phyloP scores from a whole-genome alignment of 1,140 invertebrate genomes.

The Trissolcus basalis region DNA sequence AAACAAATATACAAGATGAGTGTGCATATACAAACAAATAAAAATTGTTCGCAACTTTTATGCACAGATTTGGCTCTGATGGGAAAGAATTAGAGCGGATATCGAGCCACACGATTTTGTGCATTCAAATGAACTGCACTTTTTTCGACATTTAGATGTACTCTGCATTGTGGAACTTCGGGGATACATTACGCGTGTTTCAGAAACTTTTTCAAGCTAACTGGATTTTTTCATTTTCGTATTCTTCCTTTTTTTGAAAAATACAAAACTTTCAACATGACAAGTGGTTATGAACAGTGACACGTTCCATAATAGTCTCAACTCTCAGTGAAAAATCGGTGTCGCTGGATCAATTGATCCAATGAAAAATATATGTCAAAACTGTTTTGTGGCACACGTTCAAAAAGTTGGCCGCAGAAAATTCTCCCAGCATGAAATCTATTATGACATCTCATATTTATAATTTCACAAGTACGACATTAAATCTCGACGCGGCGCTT shows the following conservation, averaged over 20 bases:
- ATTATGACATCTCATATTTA: conserved; percentile 19
- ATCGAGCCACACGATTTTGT: conserved; percentile 2
- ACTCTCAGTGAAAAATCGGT: conserved; percentile 38
- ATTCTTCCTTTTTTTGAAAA: too few relatives aligned
- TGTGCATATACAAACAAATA: neutral
- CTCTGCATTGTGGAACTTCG: conserved; percentile 17
- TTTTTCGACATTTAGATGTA: conserved; percentile 8
- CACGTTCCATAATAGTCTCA: conserved; percentile 30
- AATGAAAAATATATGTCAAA: conserved; percentile 32
- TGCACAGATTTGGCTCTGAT: neutral
- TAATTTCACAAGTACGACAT: conserved; percentile 7
- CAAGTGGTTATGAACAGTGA: conserved; percentile 38
- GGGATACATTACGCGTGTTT: conserved; percentile 33
- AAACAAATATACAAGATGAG: conserved; percentile 13
- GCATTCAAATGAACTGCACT: conserved; percentile 30
- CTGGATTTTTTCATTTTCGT: conserved; percentile 13
- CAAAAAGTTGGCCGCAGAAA: neutral
- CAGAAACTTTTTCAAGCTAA: conserved; percentile 18
- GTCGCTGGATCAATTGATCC: conserved; percentile 16
- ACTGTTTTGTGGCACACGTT: neutral
- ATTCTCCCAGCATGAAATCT: conserved; percentile 9
- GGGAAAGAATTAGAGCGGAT: conserved; percentile 18
- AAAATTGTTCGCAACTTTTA: conserved; percentile 3
- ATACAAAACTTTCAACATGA: conserved; percentile 34
- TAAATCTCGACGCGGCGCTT: conserved; percentile 4